Conservation (phyloP, 1,140 invertebrate species). For the Drosophila fuyamai region DNA sequence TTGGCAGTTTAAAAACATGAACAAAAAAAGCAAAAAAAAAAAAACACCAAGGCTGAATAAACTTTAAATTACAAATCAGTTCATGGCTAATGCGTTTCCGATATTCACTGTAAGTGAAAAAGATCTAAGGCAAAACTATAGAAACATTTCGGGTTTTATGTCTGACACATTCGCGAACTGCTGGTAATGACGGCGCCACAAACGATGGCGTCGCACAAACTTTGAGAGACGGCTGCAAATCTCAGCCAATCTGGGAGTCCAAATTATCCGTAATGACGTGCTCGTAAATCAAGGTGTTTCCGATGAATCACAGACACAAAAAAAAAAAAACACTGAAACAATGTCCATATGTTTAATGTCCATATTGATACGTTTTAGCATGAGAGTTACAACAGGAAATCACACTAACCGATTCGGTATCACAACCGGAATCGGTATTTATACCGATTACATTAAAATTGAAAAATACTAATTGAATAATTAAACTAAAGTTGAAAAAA, state of each 20-base stretch:
- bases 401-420: too few relatives aligned
- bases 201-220: conserved; percentile 54
- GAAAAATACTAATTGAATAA: too few relatives aligned
- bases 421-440: too few relatives aligned
- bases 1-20: too few relatives aligned
- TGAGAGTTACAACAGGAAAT: too few relatives aligned
- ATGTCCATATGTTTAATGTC: not conserved
- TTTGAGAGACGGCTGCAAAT: conserved; percentile 22
- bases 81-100: not conserved
- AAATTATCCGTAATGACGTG: conserved; percentile 25
- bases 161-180: conserved; percentile 26
- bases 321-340: not conserved
- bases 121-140: conserved; percentile 20
- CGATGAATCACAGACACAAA: conserved; percentile 17
- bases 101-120: conserved; percentile 18
- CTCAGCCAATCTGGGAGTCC: not conserved
- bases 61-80: too few relatives aligned
- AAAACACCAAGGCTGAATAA: too few relatives aligned
- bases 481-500: too few relatives aligned
- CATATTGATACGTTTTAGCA: not conserved
- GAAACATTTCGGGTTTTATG: conserved; percentile 28
- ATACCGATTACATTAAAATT: too few relatives aligned
- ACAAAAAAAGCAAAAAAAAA: too few relatives aligned
- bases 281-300: conserved; percentile 30
- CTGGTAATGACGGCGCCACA: conserved; percentile 37